phyloP scores from a whole-genome alignment of 2,888 invertebrate genomes.

The Cryptocheilus praepositus region DNA sequence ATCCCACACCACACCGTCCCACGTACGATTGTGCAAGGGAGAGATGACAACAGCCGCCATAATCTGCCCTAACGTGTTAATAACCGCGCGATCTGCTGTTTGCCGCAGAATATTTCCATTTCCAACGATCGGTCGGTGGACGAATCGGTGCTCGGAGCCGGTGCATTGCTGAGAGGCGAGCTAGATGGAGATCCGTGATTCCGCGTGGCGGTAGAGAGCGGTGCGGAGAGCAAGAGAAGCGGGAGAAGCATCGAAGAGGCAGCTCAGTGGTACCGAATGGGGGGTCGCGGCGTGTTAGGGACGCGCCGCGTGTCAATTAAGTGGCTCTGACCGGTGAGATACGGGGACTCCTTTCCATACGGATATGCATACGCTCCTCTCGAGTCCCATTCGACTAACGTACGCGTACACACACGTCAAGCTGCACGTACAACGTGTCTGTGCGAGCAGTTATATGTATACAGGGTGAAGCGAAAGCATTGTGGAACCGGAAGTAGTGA shows the following conservation, averaged over 20 bases:
- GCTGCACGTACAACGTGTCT: conserved; percentile 15
- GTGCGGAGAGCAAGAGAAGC: conserved; percentile 21
- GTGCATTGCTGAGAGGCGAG: too few species aligned
- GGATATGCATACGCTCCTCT: conserved; percentile 62
- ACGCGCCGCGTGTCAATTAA: conserved; percentile 74
- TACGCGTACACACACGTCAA: conserved; percentile 27
- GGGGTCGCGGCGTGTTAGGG: conserved; percentile 74
- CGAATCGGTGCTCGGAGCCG: too few species aligned
- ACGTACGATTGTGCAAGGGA: background rate
- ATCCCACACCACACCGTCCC: too few species aligned
- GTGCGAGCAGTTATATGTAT: conserved; percentile 16
- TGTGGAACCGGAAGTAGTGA: conserved; percentile 2
- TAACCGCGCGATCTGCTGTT: too few species aligned
- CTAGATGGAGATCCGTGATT: too few species aligned
- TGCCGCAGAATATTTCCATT: too few species aligned
- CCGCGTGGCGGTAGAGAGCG: too few species aligned
- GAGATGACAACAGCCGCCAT: conserved; percentile 15
- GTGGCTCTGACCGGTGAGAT: conserved; percentile 73
- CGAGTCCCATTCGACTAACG: conserved; percentile 34
- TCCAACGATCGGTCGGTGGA: too few species aligned
- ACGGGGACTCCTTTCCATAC: conserved; percentile 71
- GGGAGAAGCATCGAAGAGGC: background rate
- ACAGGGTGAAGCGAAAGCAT: conserved; percentile 11
- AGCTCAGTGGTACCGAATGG: conserved; percentile 56
- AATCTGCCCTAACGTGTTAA: too few species aligned